Conservation (phyloP, 2,888 invertebrate genomes). For the Dilophus febrilis region DNA sequence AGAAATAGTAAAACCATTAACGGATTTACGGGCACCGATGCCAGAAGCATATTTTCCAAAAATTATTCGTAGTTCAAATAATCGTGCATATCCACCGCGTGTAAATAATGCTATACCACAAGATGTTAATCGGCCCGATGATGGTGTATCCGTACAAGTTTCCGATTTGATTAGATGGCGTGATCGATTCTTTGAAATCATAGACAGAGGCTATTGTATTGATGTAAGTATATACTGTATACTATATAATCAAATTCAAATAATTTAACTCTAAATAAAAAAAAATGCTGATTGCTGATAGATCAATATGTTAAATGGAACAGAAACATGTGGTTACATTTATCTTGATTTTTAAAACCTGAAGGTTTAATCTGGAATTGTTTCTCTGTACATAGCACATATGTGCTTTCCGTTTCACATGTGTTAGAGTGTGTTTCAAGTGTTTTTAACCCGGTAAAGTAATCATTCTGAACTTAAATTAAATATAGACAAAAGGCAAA, state of each 20-base stretch:
- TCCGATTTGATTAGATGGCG: conserved; percentile 58
- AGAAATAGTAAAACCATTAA: conserved; percentile 13
- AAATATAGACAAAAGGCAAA: conserved; percentile 9
- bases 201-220: conserved; percentile 47
- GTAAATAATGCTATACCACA: conserved; percentile 39
- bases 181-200: conserved; percentile 53
- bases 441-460: too few relatives aligned
- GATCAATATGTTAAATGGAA: too few relatives aligned
- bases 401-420: too few relatives aligned
- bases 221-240: conserved; percentile 31
- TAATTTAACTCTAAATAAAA: too few relatives aligned
- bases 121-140: conserved; percentile 46
- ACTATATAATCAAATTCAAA: neutral
- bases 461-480: too few relatives aligned
- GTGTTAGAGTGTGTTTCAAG: too few relatives aligned
- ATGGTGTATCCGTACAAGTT: conserved; percentile 31
- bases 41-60: conserved; percentile 70
- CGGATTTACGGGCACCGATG: conserved; percentile 49
- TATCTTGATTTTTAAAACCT: too few relatives aligned
- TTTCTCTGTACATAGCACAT: too few relatives aligned
- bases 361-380: too few relatives aligned
- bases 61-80: conserved; percentile 45
- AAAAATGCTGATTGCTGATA: neutral
- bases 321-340: too few relatives aligned
- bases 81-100: conserved; percentile 57